These are phyloP conservation scores for Zaprionus capensis DNA, from an alignment of 1,140 invertebrate genomes.

Conservation along the genomic window DNA sequence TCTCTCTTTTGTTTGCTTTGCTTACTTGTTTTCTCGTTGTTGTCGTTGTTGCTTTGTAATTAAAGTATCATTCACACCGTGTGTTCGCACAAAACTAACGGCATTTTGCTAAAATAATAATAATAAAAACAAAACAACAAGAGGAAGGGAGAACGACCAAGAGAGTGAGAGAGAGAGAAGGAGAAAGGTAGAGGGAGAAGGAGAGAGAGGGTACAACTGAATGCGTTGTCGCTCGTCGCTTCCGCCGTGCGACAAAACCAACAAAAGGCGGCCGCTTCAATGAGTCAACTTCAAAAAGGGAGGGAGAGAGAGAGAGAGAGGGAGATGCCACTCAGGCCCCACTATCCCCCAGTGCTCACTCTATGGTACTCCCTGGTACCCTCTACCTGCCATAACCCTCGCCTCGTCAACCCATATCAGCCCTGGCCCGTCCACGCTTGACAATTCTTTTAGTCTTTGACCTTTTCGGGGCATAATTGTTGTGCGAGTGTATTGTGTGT, in stretches of 20 bases:
- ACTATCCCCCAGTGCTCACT: neutral
- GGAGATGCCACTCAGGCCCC: conserved; percentile 1
- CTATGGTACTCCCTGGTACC: neutral
- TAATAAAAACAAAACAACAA: conserved; percentile 41
- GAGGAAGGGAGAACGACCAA: neutral
- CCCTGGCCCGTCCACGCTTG: conserved; percentile 66
- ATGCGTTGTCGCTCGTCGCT: conserved; percentile 65
- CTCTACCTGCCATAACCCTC: neutral
- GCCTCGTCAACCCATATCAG: conserved; percentile 34
- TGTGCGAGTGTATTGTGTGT: conserved; percentile 14
- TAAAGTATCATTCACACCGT: conserved; percentile 81
- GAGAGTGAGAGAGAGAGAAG: neutral
- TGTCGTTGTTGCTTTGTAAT: conserved; percentile 47
- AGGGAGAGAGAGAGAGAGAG: too few species aligned
- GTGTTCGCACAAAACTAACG: conserved; percentile 78
- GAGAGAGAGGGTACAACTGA: conserved; percentile 28
- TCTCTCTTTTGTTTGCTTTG: neutral
- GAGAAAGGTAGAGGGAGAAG: neutral
- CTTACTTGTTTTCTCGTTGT: conserved; percentile 9
- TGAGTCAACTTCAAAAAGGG: conserved; percentile 27
- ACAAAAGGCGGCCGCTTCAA: conserved; percentile 52
- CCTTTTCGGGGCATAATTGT: conserved; percentile 66
- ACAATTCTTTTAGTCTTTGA: conserved; percentile 82
- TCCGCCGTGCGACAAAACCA: conserved; percentile 61
- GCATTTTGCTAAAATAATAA: conserved; percentile 78